A percentile compares a stretch with the other conserved stretches of the same genome.
phyloP scores from a whole-genome alignment of 1,140 invertebrate genomes.

The Microplitis demolitor region DNA sequence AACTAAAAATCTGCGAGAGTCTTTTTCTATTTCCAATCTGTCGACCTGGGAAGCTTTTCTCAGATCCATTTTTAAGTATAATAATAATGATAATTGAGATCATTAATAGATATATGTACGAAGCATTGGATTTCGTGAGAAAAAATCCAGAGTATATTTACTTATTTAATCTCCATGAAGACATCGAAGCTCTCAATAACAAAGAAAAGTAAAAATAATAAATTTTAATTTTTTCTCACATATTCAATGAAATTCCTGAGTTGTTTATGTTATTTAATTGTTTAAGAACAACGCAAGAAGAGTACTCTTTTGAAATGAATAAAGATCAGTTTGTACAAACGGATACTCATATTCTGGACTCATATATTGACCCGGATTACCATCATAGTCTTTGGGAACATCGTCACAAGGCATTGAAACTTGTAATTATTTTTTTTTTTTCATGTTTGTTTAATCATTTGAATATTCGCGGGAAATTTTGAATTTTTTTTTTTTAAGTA shows the following conservation, averaged over 20 bases:
- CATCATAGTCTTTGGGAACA: constrained; percentile 80
- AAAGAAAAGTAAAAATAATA: constrained; percentile 29
- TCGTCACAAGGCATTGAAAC: constrained; percentile 69
- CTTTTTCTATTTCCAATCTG: constrained; percentile 91
- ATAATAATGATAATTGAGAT: too few relatives aligned
- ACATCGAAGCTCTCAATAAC: constrained; percentile 58
- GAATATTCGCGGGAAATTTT: too few relatives aligned
- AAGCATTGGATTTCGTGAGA: constrained; percentile 62
- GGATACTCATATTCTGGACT: constrained; percentile 69
- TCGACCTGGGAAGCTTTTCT: constrained; percentile 88
- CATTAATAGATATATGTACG: constrained; percentile 61
- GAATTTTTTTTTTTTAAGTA: too few relatives aligned
- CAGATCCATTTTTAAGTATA: constrained; percentile 69
- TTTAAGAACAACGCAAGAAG: constrained; percentile 32
- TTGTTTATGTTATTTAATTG: neutral
- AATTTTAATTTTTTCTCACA: neutral
- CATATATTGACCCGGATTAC: constrained; percentile 71
- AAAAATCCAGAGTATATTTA: constrained; percentile 66
- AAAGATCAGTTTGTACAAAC: constrained; percentile 72
- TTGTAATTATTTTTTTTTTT: constrained; percentile 59
- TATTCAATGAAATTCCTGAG: neutral
- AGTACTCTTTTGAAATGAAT: constrained; percentile 27
- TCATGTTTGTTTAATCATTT: too few relatives aligned
- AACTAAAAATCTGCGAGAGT: constrained; percentile 63
- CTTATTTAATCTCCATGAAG: constrained; percentile 64